phyloP scores from a whole-genome alignment of 2,888 invertebrate genomes.

The Ariolimax columbianus region DNA sequence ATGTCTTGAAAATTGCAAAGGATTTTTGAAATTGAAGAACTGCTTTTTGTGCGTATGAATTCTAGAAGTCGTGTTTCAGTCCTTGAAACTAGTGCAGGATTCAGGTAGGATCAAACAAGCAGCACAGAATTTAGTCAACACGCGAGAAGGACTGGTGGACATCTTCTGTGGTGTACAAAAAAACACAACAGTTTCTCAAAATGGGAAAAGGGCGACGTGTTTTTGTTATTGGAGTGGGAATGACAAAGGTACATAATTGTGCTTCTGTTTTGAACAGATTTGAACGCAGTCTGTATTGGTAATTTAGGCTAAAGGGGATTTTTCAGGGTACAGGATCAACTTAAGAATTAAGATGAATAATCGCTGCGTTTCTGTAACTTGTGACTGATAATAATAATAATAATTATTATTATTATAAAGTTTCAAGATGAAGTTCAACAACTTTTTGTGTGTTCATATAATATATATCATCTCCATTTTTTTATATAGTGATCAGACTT shows the following conservation, averaged over 20 bases:
- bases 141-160: neutral
- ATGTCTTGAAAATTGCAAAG: neutral
- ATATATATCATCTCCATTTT: too few species aligned
- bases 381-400: too few species aligned
- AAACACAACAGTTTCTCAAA: neutral
- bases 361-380: too few species aligned
- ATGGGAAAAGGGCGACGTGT: conserved; percentile 80
- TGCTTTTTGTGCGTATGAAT: conserved; percentile 45
- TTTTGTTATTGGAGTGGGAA: conserved; percentile 96
- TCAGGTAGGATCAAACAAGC: conserved; percentile 40
- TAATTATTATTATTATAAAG: too few species aligned
- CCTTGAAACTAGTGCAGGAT: conserved; percentile 43
- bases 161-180: neutral
- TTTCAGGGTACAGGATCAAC: too few species aligned
- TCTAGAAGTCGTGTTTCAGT: conserved; percentile 25
- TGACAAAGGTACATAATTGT: conserved; percentile 88
- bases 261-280: neutral
- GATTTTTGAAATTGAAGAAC: neutral
- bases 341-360: too few species aligned
- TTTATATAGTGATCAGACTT: too few species aligned
- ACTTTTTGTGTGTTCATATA: too few species aligned
- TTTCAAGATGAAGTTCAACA: too few species aligned
- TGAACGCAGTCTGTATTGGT: too few species aligned
- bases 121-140: neutral
- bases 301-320: too few species aligned